Conservation (phyloP, 2,113 vertebrate species). For the Puffinus mauretanicus region DNA sequence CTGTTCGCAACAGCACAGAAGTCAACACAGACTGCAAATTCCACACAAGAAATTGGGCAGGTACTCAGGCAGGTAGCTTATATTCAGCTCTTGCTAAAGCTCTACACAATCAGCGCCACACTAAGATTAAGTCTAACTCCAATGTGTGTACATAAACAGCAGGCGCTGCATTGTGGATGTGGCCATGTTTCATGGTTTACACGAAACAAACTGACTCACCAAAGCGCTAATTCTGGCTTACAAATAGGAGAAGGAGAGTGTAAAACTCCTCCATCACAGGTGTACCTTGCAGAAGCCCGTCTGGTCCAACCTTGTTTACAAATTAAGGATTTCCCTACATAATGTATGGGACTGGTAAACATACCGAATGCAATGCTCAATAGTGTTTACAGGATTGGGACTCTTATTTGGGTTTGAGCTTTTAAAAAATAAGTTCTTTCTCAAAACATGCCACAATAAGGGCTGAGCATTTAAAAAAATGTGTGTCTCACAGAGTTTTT, state of each 20-base stretch:
- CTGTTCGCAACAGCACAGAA: not conserved
- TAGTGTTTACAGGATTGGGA: not conserved
- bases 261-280: not conserved
- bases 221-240: not conserved
- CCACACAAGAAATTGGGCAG: not conserved
- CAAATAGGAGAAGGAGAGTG: fast-evolving
- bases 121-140: not conserved
- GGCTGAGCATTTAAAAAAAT: not conserved
- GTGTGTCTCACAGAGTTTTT: not conserved
- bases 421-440: not conserved
- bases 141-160: fast-evolving
- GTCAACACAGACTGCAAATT: not conserved
- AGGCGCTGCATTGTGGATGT: not conserved
- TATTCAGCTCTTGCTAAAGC: not conserved
- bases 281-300: not conserved
- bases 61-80: not conserved
- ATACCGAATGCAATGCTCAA: not conserved
- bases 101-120: not conserved
- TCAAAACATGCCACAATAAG: not conserved
- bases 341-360: not conserved
- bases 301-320: not conserved
- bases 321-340: not conserved
- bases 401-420: not conserved
- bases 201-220: not conserved
- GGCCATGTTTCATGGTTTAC: not conserved